Base-by-base conservation (phyloP, 2,888 invertebrate genomes). In the Cheilosia scutellata region DNA sequence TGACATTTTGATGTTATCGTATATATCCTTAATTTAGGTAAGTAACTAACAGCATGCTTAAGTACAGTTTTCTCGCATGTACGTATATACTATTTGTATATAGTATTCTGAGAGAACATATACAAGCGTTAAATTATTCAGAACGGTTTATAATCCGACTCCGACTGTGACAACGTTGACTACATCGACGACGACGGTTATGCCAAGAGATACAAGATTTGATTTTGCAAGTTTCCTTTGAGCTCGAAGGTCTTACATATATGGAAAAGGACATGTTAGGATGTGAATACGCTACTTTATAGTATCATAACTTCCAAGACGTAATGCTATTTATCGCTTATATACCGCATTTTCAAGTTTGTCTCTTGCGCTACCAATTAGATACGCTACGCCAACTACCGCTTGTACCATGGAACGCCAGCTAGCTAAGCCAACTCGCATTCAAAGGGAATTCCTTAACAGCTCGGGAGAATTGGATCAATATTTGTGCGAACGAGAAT, bases 21-120 rank as follows among this genome's bases (percentile, higher is more conserved):
- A 51, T 51, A 51, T 51, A 51, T 51, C 20, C 27, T 51, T 51
- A 51, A 51, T 51, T 25, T 51, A 51, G 11, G 25, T 51, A 27
- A 7, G 51, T 9, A 11, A 13, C 20, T 11, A 51, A 51, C 9
- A 13, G 51, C 27, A 20, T 51, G 27, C 51, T 51, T 51, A 27
- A 51, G 51, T 25, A 27, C 11, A 51, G 27, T 13, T 51, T 27
- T 51, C 4, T 11, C 13, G 0, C 7, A 20, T 27, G 5, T 25
- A 51, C 20, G 11, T 25, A 20, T 5, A 27, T 25, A 27, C 49
- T 1, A n/a, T n/a, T n/a, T n/a, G n/a, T n/a, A n/a, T n/a, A n/a
- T n/a, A n/a, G n/a, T n/a, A n/a, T n/a, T n/a, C n/a, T n/a, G n/a
- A n/a, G n/a, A n/a, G n/a, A 25, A 20, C 7, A 20, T 6, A 25